Evolutionary conservation across 2,113 vertebrate species (phyloP), one percentile per base, ranked within the genome.

Genomic region (Buteo buteo): DNA sequence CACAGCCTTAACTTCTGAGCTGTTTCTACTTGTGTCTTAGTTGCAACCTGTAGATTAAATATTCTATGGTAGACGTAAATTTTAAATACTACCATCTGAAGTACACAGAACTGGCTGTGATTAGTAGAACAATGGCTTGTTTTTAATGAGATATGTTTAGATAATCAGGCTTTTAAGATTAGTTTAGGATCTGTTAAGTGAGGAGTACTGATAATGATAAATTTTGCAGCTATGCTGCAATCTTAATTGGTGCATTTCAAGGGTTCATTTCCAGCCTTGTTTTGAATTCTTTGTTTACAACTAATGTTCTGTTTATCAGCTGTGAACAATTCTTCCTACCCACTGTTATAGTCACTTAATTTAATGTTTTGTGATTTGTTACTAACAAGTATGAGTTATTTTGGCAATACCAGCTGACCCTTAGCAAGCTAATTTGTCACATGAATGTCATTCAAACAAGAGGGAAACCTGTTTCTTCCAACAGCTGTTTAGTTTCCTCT

Each of bases 401-500:
- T 83, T 94, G 74, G 93, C 95, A 92, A 49, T 97, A 93, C 79
- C 74, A 86, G 80, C 82, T 97, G 79, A 96, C 95, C 81, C 78
- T 73, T 64, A 93, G 78, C 83, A 94, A 83, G 82, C 95, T 96
- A 96, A 92, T 93, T 97, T 96, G 90, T 82, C 84, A 78, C 86
- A 67, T 92, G 95, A 95, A 96, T 93, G 95, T 96, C 95, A 97
- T 96, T 98, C 84, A 88, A 62, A 90, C 78, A 82, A 89, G 94
- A 93, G 96, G 93, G 94, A 97, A 94, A 96, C 90, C 82, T 76
- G 82, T 96, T 97, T 90, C 93, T 97, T 97, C 93, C 95, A 96
- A 79, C 89, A 97, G 96, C 82, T 93, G 95, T 94, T 95, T 96
- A 95, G 91, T 95, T 98, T 95, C 92, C 91, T 97, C 82, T 94